Conservation (phyloP, 2,888 invertebrate species). For the Synergus japonicus region DNA sequence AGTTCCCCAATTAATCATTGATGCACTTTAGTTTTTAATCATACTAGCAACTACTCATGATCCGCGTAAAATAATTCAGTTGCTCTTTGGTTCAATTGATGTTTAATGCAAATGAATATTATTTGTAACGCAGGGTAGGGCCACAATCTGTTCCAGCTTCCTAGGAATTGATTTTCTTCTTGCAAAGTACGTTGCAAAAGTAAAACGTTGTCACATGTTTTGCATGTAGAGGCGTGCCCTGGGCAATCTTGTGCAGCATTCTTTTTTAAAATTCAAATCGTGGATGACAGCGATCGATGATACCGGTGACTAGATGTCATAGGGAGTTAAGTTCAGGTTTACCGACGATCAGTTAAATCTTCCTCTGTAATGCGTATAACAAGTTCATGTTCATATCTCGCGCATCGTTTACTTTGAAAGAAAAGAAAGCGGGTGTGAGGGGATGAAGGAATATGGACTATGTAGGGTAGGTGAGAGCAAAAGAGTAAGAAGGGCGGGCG, state of each 20-base stretch:
- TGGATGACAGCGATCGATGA: neutral
- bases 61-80: no score
- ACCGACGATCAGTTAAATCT: neutral
- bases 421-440: constrained; percentile 56
- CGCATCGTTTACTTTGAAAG: constrained; percentile 69
- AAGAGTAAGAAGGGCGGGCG: constrained; percentile 51
- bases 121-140: neutral
- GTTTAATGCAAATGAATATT: no score
- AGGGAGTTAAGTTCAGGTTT: neutral
- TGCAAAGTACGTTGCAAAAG: neutral
- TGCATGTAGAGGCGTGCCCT: neutral
- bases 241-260: neutral
- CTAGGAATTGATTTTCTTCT: neutral
- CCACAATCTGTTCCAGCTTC: neutral
- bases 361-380: constrained; percentile 46
- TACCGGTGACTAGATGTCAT: neutral
- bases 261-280: neutral
- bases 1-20: neutral
- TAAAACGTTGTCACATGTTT: neutral
- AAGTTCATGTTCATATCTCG: constrained; percentile 70
- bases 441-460: constrained; percentile 35
- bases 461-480: constrained; percentile 46
- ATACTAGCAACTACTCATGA: no score
- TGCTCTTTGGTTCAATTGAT: no score
- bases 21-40: neutral